phyloP scores from a whole-genome alignment of 2,113 vertebrate species.

The Stigmatopora nigra region DNA sequence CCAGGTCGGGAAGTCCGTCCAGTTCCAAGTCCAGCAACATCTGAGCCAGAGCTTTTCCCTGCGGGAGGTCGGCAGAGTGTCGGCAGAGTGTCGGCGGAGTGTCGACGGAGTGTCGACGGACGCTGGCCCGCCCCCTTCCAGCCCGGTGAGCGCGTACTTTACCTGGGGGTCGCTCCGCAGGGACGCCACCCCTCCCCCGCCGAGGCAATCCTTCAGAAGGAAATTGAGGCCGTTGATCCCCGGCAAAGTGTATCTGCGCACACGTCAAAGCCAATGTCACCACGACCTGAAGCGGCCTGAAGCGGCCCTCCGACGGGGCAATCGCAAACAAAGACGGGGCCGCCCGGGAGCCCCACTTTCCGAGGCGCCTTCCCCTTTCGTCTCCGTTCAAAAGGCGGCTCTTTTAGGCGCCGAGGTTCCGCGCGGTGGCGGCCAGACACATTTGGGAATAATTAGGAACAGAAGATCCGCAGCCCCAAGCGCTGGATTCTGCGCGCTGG shows the following conservation, averaged over 20 bases:
- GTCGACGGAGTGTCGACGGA: conserved; percentile 2
- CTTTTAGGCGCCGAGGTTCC: not conserved
- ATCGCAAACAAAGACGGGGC: no score
- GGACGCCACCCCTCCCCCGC: conserved; percentile 78
- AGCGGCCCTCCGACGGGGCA: conserved; percentile 21
- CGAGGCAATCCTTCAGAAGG: conserved; percentile 76
- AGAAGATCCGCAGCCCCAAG: not conserved
- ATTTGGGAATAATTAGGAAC: conserved; percentile 1
- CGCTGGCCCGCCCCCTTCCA: not conserved
- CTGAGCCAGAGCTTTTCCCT: conserved; percentile 84
- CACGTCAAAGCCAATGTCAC: not conserved
- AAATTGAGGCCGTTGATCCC: conserved; percentile 81
- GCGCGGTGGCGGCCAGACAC: not conserved
- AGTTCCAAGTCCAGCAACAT: conserved; percentile 83
- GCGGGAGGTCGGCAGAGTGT: conserved; percentile 6
- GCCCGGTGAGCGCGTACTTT: conserved; percentile 33
- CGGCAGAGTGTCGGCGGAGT: no score
- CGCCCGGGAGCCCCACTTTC: no score
- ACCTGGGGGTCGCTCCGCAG: conserved; percentile 84
- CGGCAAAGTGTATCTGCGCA: conserved; percentile 75
- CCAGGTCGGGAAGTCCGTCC: conserved; percentile 78
- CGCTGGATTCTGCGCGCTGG: not conserved
- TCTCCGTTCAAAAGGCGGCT: not conserved
- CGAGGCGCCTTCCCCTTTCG: not conserved
- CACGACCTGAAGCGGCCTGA: conserved; percentile 3